Conservation (phyloP, 2,113 vertebrate species). For the Hassar affinis region DNA sequence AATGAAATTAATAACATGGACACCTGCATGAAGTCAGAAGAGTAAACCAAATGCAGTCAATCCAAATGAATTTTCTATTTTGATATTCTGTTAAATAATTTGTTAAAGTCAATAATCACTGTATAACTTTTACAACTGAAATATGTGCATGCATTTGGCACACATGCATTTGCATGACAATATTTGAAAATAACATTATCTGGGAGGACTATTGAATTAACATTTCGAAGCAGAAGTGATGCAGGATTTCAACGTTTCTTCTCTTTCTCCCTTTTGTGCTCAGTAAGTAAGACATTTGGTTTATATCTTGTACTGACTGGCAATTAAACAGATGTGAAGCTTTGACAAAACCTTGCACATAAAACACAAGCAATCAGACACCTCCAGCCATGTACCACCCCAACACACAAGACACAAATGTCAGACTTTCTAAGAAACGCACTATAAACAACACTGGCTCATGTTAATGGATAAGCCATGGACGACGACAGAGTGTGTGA, state of each 20-base stretch:
- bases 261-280: not conserved
- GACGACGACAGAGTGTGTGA: not conserved
- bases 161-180: not conserved
- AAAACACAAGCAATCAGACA: not conserved
- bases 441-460: not conserved
- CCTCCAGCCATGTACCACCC: not conserved
- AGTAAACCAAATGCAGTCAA: conserved; percentile 2
- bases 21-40: not conserved
- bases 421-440: not conserved
- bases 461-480: not conserved
- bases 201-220: not conserved
- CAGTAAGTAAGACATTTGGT: not conserved
- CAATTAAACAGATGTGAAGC: not conserved
- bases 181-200: not conserved
- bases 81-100: not conserved
- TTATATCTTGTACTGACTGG: not conserved
- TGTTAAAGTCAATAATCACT: not conserved
- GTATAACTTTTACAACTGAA: not conserved
- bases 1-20: not conserved
- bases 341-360: not conserved
- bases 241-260: not conserved
- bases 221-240: not conserved
- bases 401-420: not conserved
- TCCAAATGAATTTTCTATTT: conserved; percentile 2
- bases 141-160: not conserved